Evolutionary conservation across 92 coral and sea anemone genomes (phyloP).

Genomic region (Porites divaricata): DNA sequence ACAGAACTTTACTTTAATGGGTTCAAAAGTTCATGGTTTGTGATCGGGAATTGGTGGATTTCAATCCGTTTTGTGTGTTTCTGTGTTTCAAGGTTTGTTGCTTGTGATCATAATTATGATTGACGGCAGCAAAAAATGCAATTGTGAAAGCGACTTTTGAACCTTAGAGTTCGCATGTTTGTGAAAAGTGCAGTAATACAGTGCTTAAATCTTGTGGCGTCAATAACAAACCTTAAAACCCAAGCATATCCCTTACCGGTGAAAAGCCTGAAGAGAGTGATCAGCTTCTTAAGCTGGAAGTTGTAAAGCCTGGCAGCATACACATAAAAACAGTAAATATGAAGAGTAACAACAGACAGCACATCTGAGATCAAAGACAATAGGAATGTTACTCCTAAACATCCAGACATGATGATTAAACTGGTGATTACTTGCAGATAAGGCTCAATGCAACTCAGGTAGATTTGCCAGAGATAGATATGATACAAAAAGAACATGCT

Average conservation of each 20-base stretch:
- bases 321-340: constrained; percentile 96
- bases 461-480: constrained; percentile 90
- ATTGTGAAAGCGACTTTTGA: too few relatives aligned
- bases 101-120: too few relatives aligned
- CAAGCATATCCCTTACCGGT: constrained; percentile 70
- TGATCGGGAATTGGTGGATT: too few relatives aligned
- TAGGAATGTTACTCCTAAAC: constrained; percentile 88
- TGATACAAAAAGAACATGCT: constrained; percentile 91
- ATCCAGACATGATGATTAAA: constrained; percentile 79
- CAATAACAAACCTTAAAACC: too few relatives aligned
- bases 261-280: constrained; percentile 83
- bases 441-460: constrained; percentile 76
- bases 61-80: too few relatives aligned
- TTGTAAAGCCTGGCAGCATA: constrained; percentile 96
- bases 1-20: too few relatives aligned
- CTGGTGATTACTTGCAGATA: constrained; percentile 80
- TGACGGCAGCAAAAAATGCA: too few relatives aligned
- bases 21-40: too few relatives aligned
- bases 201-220: too few relatives aligned
- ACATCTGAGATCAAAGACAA: constrained; percentile 86
- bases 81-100: too few relatives aligned
- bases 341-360: constrained; percentile 82
- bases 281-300: constrained; percentile 80
- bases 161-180: too few relatives aligned
- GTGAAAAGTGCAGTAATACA: too few relatives aligned